Percentiles rank a stretch among this genome's conserved stretches.
Conservation (phyloP, 2,113 vertebrate species). For the Chamaetylas fuelleborni region DNA sequence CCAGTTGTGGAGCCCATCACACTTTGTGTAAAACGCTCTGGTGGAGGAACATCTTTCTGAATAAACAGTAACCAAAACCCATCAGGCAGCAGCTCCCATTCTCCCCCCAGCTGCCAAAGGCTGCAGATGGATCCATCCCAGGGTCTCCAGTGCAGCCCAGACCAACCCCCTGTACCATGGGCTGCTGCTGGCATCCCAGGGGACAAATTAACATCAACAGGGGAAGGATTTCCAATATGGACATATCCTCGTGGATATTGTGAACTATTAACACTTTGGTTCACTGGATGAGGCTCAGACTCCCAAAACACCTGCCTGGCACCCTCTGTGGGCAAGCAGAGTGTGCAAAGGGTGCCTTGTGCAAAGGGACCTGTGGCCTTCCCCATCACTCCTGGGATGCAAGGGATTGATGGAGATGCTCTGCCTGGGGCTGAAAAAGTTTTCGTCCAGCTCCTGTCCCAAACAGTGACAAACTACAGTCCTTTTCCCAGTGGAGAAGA, state of each 20-base stretch:
- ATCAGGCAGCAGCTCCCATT: neutral
- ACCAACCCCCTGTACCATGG: neutral
- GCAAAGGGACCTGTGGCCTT: fast-evolving
- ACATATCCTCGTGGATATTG: neutral
- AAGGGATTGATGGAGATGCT: fast-evolving
- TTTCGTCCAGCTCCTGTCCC: neutral
- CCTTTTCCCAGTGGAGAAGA: neutral
- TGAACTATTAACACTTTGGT: neutral
- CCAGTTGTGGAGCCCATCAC: neutral
- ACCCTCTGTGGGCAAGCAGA: neutral
- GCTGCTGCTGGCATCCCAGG: neutral
- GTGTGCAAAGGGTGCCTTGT: neutral
- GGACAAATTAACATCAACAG: neutral
- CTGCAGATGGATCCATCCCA: neutral
- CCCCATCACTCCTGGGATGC: neutral
- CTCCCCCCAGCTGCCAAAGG: fast-evolving
- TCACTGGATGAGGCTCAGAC: neutral
- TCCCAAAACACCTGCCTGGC: neutral
- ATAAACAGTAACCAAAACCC: neutral
- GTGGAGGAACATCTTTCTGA: neutral
- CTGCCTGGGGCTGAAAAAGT: neutral
- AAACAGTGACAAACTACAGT: neutral
- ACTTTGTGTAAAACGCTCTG: neutral
- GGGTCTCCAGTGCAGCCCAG: neutral
- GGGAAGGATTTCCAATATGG: neutral